Evolutionary conservation across 2,888 invertebrate genomes (phyloP).

Genomic region (Mimumesa dahlbomi): DNA sequence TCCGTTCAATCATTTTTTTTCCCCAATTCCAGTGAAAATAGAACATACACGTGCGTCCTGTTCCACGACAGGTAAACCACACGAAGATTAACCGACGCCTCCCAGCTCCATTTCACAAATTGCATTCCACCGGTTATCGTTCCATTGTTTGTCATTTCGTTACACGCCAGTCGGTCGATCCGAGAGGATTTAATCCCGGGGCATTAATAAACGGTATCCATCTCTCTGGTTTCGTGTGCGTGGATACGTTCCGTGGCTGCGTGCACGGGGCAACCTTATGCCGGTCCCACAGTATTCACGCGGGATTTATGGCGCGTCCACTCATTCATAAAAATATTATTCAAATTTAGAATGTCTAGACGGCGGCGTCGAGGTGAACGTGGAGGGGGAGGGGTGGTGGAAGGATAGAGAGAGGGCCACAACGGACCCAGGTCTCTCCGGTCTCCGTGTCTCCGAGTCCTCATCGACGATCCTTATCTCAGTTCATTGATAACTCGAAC

Average conservation of each 20-base stretch:
- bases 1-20: too few relatives aligned
- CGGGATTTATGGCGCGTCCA: constrained; percentile 77
- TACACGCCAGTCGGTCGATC: constrained; percentile 36
- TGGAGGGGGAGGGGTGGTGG: constrained; percentile 1
- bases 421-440: constrained; percentile 16
- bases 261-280: constrained; percentile 40
- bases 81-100: too few relatives aligned
- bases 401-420: constrained; percentile 8
- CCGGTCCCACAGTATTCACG: constrained; percentile 70
- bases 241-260: constrained; percentile 35
- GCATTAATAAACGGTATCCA: constrained; percentile 49
- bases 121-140: constrained; percentile 42
- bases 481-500: constrained; percentile 64
- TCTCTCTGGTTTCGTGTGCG: constrained; percentile 18
- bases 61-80: too few relatives aligned
- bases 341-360: constrained; percentile 80
- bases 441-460: constrained; percentile 28
- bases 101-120: constrained; percentile 31
- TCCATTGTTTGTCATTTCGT: constrained; percentile 50
- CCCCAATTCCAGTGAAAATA: too few relatives aligned
- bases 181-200: constrained; percentile 48
- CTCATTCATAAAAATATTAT: constrained; percentile 80
- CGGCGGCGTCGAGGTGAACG: constrained; percentile 51
- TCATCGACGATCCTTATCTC: constrained; percentile 65
- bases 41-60: too few relatives aligned